Conservation (phyloP, 2,113 vertebrate species). For the Albula goreensis region DNA sequence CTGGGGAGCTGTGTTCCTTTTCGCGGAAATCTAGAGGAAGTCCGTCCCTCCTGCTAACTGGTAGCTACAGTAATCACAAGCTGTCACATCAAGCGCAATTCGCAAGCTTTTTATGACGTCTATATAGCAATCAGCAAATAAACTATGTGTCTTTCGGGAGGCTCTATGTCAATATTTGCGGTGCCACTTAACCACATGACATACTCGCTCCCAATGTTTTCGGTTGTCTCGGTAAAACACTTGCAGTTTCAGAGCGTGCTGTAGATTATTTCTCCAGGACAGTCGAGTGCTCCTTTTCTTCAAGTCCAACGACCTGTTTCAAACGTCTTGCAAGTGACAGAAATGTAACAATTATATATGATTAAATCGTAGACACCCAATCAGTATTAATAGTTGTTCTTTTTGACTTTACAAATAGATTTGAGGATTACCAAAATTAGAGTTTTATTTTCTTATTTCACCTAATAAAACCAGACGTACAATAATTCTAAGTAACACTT, state of each 20-base stretch:
- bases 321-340: not conserved
- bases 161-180: not conserved
- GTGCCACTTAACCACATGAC: constrained; percentile 3
- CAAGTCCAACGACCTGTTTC: not conserved
- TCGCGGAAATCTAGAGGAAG: not conserved
- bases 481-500: too few species aligned
- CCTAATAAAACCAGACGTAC: too few species aligned
- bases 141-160: constrained; percentile 11
- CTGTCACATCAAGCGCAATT: not conserved
- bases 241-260: not conserved
- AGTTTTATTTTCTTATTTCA: too few species aligned
- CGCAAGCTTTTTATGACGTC: constrained; percentile 5
- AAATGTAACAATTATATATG: not conserved
- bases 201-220: constrained; percentile 30
- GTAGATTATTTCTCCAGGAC: not conserved
- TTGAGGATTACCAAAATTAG: not conserved
- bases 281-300: not conserved
- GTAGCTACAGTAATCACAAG: not conserved
- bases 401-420: not conserved
- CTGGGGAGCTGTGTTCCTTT: not conserved
- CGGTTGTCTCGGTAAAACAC: not conserved
- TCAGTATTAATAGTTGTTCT: not conserved
- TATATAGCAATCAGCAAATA: constrained; percentile 1
- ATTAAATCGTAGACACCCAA: not conserved
- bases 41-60: not conserved